Conservation (phyloP, 2,113 vertebrate species). For the Nycticryphes semicollaris region DNA sequence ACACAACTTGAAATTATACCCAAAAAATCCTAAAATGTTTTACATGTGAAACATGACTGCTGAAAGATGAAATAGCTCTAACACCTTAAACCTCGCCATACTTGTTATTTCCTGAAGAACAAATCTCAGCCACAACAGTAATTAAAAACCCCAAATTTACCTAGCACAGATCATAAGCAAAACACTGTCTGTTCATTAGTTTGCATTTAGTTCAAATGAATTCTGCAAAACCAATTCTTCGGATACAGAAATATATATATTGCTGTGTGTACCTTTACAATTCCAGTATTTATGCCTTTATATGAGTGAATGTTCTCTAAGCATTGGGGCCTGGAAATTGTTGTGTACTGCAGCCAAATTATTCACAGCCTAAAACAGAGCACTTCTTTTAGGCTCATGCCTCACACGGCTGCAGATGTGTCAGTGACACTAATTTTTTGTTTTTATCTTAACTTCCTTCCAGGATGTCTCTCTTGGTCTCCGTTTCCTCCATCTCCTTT, state of each 20-base stretch:
- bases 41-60: neutral
- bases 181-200: neutral
- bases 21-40: neutral
- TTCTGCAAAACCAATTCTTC: neutral
- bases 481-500: slow-evolving; percentile 32
- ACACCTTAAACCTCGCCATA: neutral
- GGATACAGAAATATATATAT: neutral
- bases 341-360: neutral
- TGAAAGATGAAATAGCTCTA: neutral
- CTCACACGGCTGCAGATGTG: slow-evolving; percentile 18
- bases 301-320: neutral
- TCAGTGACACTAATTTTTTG: neutral
- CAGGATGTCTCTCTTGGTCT: slow-evolving; percentile 15
- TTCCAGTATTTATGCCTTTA: neutral
- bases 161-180: neutral
- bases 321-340: neutral
- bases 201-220: neutral
- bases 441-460: slow-evolving; percentile 24
- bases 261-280: neutral
- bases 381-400: neutral
- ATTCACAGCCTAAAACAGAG: slow-evolving; percentile 14
- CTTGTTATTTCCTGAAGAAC: neutral
- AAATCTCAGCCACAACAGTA: neutral
- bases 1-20: neutral
- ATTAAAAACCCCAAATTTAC: neutral